Conservation (phyloP, 2,113 vertebrate species). For the Sclerurus mexicanus region DNA sequence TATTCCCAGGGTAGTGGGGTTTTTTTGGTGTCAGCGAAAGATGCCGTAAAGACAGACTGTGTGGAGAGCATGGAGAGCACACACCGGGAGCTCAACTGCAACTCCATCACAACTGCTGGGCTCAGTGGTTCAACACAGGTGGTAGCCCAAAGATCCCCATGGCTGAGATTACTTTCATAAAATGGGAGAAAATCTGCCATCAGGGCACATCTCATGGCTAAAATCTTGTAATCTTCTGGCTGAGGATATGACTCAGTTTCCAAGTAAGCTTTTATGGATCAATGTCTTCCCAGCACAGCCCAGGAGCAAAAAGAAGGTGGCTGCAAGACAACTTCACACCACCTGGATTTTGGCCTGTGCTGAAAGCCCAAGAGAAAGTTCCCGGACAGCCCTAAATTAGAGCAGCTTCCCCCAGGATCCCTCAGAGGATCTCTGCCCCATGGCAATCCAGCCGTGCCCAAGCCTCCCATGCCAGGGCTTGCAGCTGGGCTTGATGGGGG, state of each 20-base stretch:
- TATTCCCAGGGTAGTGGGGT: not conserved
- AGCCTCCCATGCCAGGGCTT: constrained; percentile 23
- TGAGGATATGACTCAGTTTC: not conserved
- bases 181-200: not conserved
- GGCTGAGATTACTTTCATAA: not conserved
- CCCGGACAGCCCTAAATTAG: not conserved
- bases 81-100: not conserved
- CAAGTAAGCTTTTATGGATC: not conserved
- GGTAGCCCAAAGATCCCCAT: not conserved
- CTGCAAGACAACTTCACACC: not conserved
- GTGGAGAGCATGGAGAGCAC: not conserved
- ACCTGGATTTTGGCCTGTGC: not conserved
- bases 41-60: not conserved
- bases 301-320: not conserved
- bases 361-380: not conserved
- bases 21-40: not conserved
- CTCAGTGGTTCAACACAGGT: not conserved
- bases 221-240: not conserved
- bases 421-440: not conserved
- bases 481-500: constrained; percentile 10
- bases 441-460: not conserved
- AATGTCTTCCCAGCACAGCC: not conserved
- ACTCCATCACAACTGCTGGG: not conserved
- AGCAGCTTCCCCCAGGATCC: constrained; percentile 15
- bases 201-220: not conserved